A percentile compares a stretch with the other conserved stretches of the same genome.
phyloP scores from a whole-genome alignment of 1,140 invertebrate genomes.

The Hylaeus volcanicus region DNA sequence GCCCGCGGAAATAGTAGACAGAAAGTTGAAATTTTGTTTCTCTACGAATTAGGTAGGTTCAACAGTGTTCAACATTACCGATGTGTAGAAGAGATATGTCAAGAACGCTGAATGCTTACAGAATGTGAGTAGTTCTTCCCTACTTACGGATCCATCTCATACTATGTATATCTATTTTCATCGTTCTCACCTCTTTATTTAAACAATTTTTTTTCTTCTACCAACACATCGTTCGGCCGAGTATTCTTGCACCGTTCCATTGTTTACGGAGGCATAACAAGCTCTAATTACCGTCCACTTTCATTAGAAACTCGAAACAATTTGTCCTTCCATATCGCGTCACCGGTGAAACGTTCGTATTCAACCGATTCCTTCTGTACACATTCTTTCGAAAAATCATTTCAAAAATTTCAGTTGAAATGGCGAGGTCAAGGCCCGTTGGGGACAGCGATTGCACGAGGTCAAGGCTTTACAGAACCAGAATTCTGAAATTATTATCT shows the following conservation, averaged over 20 bases:
- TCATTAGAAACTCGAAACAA: slow-evolving; percentile 30
- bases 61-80: slow-evolving; percentile 68
- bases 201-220: background rate
- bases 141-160: slow-evolving; percentile 26
- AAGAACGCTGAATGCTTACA: slow-evolving; percentile 79
- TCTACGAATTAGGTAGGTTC: slow-evolving; percentile 55
- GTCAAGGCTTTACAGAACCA: slow-evolving; percentile 52
- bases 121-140: slow-evolving; percentile 76
- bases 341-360: too few species aligned
- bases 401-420: background rate
- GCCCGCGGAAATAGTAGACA: slow-evolving; percentile 20
- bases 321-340: background rate
- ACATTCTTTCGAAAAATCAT: too few species aligned
- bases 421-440: slow-evolving; percentile 26
- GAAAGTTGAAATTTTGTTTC: slow-evolving; percentile 49
- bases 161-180: background rate
- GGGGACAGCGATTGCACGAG: slow-evolving; percentile 30
- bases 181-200: background rate
- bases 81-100: slow-evolving; percentile 81
- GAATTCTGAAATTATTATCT: slow-evolving; percentile 22
- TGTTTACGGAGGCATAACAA: slow-evolving; percentile 24
- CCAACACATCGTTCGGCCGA: background rate
- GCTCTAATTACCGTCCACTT: slow-evolving; percentile 33
- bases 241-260: background rate
- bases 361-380: too few species aligned